These are phyloP conservation scores for Morinoia aosen DNA, from an alignment of 2,888 invertebrate genomes.

Conservation along the genomic window DNA sequence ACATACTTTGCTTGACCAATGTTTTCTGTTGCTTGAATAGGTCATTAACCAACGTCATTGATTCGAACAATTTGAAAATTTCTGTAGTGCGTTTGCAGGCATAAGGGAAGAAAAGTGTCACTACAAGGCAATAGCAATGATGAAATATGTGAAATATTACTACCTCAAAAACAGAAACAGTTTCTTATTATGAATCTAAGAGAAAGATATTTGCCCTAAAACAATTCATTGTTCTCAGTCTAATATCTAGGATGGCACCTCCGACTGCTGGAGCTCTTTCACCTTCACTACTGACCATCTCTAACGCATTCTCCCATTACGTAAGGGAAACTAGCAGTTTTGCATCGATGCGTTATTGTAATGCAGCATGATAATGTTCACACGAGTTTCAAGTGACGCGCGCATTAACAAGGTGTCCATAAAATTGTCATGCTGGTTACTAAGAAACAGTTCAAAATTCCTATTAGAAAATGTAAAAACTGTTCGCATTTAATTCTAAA, in stretches of 20 bases:
- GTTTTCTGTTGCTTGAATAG: too few species aligned
- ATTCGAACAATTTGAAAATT: too few species aligned
- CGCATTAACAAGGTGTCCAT: background rate
- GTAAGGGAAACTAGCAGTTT: background rate
- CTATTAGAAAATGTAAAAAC: background rate
- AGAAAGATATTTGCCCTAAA: background rate
- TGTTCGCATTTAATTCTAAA: background rate
- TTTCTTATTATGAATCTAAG: too few species aligned
- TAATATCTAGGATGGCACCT: background rate
- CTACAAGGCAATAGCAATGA: background rate
- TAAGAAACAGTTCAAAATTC: background rate
- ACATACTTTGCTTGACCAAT: too few species aligned
- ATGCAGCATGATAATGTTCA: background rate
- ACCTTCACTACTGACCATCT: background rate
- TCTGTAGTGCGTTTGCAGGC: too few species aligned
- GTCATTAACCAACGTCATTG: too few species aligned
- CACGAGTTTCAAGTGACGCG: background rate
- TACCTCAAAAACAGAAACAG: background rate
- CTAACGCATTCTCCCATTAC: background rate
- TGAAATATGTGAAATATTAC: background rate
- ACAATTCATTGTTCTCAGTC: background rate
- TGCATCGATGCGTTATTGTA: background rate
- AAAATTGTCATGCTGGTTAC: background rate
- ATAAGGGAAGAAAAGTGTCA: background rate
- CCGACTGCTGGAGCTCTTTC: background rate